phyloP scores from a whole-genome alignment of 2,113 vertebrate species.

The Buteo buteo region DNA sequence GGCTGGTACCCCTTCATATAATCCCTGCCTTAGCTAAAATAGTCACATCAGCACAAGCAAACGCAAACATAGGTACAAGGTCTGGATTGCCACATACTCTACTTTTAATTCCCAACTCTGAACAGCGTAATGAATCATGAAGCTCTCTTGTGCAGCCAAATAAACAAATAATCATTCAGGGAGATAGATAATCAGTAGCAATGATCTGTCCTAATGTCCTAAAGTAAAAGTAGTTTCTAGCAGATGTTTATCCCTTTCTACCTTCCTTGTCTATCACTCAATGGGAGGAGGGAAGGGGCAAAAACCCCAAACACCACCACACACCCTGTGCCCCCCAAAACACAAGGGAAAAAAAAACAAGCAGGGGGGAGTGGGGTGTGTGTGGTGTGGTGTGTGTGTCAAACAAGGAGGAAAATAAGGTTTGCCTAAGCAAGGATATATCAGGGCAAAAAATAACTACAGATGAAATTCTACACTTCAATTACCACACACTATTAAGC shows the following conservation, averaged over 20 bases:
- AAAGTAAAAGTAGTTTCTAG: background rate
- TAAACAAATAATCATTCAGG: background rate
- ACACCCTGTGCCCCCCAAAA: background rate
- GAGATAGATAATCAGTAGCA: background rate
- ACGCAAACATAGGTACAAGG: background rate
- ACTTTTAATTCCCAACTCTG: background rate
- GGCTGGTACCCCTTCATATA: background rate
- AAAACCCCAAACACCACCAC: background rate
- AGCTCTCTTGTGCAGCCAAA: background rate
- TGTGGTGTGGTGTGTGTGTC: no score
- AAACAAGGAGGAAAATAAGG: background rate
- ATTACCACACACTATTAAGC: constrained; percentile 35
- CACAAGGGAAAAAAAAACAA: background rate
- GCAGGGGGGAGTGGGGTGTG: no score
- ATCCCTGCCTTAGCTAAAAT: background rate
- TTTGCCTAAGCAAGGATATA: background rate
- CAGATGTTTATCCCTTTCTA: background rate
- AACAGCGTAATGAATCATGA: background rate
- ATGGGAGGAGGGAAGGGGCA: background rate
- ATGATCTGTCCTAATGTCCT: background rate
- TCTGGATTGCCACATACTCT: background rate
- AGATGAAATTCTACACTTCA: constrained; percentile 53
- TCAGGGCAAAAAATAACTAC: background rate
- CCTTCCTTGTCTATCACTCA: background rate
- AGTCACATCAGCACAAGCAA: background rate